Base-by-base conservation (phyloP, 2,888 invertebrate genomes). In the Prosapia bicincta region DNA sequence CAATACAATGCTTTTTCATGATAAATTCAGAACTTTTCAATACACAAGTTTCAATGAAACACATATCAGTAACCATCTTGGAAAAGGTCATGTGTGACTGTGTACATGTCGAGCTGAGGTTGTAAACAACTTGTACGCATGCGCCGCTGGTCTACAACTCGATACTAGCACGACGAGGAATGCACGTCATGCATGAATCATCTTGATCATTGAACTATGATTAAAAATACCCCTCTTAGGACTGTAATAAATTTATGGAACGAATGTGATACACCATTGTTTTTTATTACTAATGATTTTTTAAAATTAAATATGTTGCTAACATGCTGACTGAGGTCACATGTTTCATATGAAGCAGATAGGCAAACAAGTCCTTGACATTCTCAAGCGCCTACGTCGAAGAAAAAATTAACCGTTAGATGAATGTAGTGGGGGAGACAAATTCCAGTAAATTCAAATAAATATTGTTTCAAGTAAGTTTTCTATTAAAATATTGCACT, bases 51-150 rank as follows among this genome's bases (percentile, higher is more conserved):
- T 75, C 73, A 74, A 78, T 72, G 75, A 79, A 80, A 80, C 79
- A 80, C 79, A 78, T 80, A 80, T 79, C 78, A 80, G 80, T 80
- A 80, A 80, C 81, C 82, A 83, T 83, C 82, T 82, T 82, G 81
- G 82, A 83, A 82, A 83, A 83, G 83, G 82, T 83, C 83, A 83
- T 83, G 83, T 82, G 82, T 82, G 82, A 80, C 78, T 81, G 78
- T 79, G 79, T 79, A 79, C 79, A 79, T 79, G 80, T 78, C 78
- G 78, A 74, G 78, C 77, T 77, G 76, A 83, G 84, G 75, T 75
- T 86, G 86, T 87, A 87, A 87, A 87, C 87, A 87, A 87, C 82
- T 81, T 83, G 79, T 79, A 84, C 86, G 86, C 86, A 85, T 84
- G 86, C 85, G 86, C 84, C 54, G 73, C 66, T 77, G 75, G 77